Base-by-base conservation (phyloP, 2,113 vertebrate species). In the Engystomops pustulosus region DNA sequence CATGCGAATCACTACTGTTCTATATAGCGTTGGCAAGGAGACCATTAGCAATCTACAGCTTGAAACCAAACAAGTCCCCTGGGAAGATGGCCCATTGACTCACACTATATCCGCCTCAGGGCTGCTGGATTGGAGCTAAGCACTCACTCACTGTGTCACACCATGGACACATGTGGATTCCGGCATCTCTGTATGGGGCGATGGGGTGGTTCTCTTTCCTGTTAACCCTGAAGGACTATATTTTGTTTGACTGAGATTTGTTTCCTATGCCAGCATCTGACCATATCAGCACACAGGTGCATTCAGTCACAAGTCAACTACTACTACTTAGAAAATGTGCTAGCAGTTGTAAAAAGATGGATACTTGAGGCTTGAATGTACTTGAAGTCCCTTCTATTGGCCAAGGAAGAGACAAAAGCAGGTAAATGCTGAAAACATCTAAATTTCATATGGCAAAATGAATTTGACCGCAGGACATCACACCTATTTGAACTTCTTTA, bases 21-120 rank as follows among this genome's bases (percentile, higher is more conserved):
- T 70, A 70, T 77, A 47, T 79, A 62, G 65, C 83, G 83, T 85
- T 85, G 83, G 83, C 83, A 85, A 85, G 74, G 83, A 79, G 83
- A 85, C 74, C 11, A 32, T 60, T 77, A 68, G 74, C 82, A 84
- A 77, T 84, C 60, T 55, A 55, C 51, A 45, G 62, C 83, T 79
- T 70, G 74, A 47, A 78, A 79, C 83, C 74, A 85, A 85, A 85
- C 62, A 85, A 85, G 83, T 78, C 83, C 65, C 74, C 75, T 74
- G 83, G 65, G 79, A 85, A 71, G 12, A 25, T 32, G 69, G 17
- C 49, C 14, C n/a, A 71, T 78, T 75, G 80, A 70, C 69, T 78
- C 85, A n/a, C n/a, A 38, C 51, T 87, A 47, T 86, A 60, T 60
- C 75, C 69, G 71, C 83, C 83, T 79, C 62, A 32, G 65, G 75